Percentiles rank a stretch among this genome's conserved stretches.
Conservation (phyloP, 1,140 invertebrate genomes). For the Homalodisca vitripennis region DNA sequence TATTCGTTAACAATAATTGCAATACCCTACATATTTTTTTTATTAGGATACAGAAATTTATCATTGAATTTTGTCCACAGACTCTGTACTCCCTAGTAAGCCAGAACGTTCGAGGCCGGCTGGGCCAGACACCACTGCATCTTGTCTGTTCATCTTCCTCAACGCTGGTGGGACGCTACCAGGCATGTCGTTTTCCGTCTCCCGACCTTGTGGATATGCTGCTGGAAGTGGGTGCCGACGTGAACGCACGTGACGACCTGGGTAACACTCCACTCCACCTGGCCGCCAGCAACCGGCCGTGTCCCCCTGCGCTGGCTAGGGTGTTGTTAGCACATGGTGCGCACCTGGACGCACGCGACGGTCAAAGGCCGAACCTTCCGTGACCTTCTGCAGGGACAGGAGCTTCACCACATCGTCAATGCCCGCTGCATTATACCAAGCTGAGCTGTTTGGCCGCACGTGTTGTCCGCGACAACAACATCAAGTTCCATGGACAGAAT, state of each 20-base stretch:
- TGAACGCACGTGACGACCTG: constrained; percentile 69
- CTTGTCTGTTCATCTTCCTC: constrained; percentile 69
- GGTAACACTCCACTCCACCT: constrained; percentile 83
- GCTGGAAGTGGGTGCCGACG: constrained; percentile 77
- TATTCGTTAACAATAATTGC: too few species aligned
- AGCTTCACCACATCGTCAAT: constrained; percentile 63
- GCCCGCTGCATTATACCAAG: constrained; percentile 72
- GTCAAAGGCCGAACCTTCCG: constrained; percentile 74
- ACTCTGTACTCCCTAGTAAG: constrained; percentile 40
- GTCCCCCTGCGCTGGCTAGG: constrained; percentile 60
- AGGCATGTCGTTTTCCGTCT: constrained; percentile 66
- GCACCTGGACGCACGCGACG: constrained; percentile 86
- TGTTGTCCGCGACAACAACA: constrained; percentile 62
- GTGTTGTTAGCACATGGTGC: constrained; percentile 74
- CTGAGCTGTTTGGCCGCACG: constrained; percentile 79
- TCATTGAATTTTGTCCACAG: constrained; percentile 21
- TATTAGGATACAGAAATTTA: too few species aligned
- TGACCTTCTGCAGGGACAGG: constrained; percentile 59
- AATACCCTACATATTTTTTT: too few species aligned
- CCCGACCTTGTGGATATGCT: constrained; percentile 72
- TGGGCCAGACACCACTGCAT: constrained; percentile 78
- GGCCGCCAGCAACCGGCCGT: constrained; percentile 54
- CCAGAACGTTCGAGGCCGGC: constrained; percentile 50
- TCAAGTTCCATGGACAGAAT: constrained; percentile 24
- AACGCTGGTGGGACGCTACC: constrained; percentile 62